Evolutionary conservation across 2,797 vertebrate genomes (phyloP), one percentile per base, ranked within the genome.

Genomic region (Percopsis omiscomaycus): DNA sequence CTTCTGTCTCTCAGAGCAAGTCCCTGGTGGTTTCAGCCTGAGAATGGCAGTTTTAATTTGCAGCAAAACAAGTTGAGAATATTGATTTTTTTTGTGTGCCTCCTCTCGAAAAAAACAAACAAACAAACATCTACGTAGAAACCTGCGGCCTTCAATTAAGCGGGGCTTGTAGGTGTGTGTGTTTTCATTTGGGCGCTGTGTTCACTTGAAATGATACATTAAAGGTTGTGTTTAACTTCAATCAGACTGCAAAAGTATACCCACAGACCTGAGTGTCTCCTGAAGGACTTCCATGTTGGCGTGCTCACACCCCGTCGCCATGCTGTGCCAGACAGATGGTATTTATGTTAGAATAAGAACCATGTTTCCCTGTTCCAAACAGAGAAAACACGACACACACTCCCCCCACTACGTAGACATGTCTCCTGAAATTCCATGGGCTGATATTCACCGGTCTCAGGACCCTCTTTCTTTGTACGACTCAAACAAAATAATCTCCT

Each of bases 141-240:
- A 93, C 89, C 88, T 91, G 91, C 88, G 93, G 89, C 91, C 89
- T 93, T 93, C 92, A 94, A 94, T 95, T 95, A 95, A 92, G 90
- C 86, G 77, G 73, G 87, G 86, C 90, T 93, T 93, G 92, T 92
- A 94, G 93, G 92, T 95, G 88, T 93, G 86, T 44, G 87, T 44
- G 87, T 92, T 91, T 92, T 92, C 90, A 92, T 92, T 91, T 91
- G 88, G 93, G 89, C 89, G 84, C 86, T 73, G 78, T 90, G 90
- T 91, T 92, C 90, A 90, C 89, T 93, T 90, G 88, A 94, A 95
- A 94, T 94, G 92, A 94, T 93, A 93, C 91, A 94, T 95, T 93
- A 91, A 94, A 93, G 89, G 74, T 85, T 91, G 90, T 96, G 93
- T 94, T 93, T 95, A 92, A 90, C 90, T 92, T 92, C 87, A 91